Base-by-base conservation (phyloP, 1,140 invertebrate species). In the Drosophila pseudoananassae region DNA sequence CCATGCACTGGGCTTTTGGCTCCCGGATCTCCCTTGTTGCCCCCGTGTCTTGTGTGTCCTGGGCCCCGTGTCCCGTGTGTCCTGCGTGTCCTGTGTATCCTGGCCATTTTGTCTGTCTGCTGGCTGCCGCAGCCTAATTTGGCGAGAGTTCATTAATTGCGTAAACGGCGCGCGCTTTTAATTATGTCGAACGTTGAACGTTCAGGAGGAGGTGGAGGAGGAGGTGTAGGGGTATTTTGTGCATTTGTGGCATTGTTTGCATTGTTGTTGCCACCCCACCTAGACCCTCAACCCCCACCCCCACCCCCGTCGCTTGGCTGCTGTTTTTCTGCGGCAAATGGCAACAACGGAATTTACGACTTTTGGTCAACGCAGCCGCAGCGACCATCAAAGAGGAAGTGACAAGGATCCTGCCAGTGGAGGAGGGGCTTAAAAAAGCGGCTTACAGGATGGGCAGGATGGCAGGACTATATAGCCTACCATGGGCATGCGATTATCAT, bases 131-230 rank as follows among this genome's bases (percentile, higher is more conserved):
- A 88, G 83, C 83, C 83, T 88, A 88, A 88, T 88, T 88, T 88
- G 84, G 83, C 78, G 83, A 88, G 83, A 88, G 83, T 88, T 88
- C 83, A 88, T 88, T 88, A 88, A 88, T 88, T 88, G 83, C 83
- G 83, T 88, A 88, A 88, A 88, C 83, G 83, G 83, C 83, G 78
- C 71, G 78, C 83, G 83, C 83, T 88, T 88, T 88, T 88, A 88
- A 88, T 88, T 88, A 88, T 88, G 83, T 88, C 83, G 83, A 88
- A 88, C 84, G 78, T 57, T 64, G 58, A 52, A 45, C 45, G 23
- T 31, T 4, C 9, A 4, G 45, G 15, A 20, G 10, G 27, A 9
- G 23, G 40, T 20, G 61, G 43, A 9, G 8, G 45, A 1, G 25
- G 43, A 29, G 23, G 25, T 27, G 46, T 20, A 43, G 36, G 63